A percentile compares a stretch with the other conserved stretches of the same genome.
These are phyloP conservation scores for Liasis olivaceus DNA, from an alignment of 2,797 vertebrate species.

Conservation along the genomic window DNA sequence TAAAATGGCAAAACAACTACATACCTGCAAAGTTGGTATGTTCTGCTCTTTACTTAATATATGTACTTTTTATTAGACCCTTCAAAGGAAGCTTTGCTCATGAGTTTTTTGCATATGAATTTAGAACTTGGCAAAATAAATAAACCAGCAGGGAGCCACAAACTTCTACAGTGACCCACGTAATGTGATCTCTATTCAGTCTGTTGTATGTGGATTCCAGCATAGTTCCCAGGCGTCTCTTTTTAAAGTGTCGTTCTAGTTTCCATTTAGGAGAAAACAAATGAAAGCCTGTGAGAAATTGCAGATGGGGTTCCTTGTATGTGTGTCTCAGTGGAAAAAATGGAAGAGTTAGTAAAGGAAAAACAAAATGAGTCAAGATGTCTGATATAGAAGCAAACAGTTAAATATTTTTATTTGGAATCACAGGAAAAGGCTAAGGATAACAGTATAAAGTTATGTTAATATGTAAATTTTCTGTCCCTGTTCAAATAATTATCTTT, in stretches of 20 bases:
- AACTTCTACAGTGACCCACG: not conserved
- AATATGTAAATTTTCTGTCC: not conserved
- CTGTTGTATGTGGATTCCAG: slow-evolving; percentile 17
- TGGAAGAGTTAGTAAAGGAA: not conserved
- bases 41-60: not conserved
- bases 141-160: slow-evolving; percentile 2
- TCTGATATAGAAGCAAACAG: not conserved
- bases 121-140: slow-evolving; percentile 23
- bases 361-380: not conserved
- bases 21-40: not conserved
- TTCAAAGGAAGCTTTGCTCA: not conserved
- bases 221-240: slow-evolving; percentile 1
- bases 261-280: not conserved
- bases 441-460: not conserved
- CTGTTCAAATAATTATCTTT: not conserved
- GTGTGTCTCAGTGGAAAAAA: not conserved
- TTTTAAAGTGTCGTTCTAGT: not conserved
- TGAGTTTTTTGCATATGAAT: slow-evolving; percentile 16
- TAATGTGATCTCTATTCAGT: slow-evolving; percentile 21
- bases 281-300: slow-evolving; percentile 1
- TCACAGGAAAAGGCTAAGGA: not conserved
- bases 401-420: not conserved
- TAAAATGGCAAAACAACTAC: not conserved
- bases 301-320: not conserved
- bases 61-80: not conserved